Evolutionary conservation across 2,888 invertebrate genomes (phyloP).

Genomic region (Rhagonycha lutea): DNA sequence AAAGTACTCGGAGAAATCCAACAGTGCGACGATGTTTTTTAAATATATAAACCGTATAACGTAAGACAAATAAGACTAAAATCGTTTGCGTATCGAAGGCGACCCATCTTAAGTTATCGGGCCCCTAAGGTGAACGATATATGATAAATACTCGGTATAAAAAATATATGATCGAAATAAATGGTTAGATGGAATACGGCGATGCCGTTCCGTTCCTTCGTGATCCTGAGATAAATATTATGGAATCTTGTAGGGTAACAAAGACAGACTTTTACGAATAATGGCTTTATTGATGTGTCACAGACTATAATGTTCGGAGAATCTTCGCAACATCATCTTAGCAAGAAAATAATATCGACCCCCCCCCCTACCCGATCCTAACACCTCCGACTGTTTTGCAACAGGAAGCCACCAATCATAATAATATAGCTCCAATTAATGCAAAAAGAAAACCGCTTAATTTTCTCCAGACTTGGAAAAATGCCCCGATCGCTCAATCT

Average conservation of each 20-base stretch:
- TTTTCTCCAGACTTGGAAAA: not conserved
- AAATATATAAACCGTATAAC: conserved; percentile 25
- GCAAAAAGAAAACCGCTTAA: not conserved
- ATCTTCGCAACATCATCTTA: conserved; percentile 18
- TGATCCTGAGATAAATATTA: conserved; percentile 39
- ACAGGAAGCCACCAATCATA: not conserved
- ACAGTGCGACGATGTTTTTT: conserved; percentile 24
- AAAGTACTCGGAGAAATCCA: conserved; percentile 32
- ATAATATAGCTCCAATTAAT: not conserved
- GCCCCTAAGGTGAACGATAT: conserved; percentile 42
- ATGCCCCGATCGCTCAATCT: not conserved
- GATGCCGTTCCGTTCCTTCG: conserved; percentile 40
- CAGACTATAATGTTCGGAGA: conserved; percentile 35
- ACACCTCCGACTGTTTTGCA: not conserved
- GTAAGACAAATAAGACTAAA: conserved; percentile 30
- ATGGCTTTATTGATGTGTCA: conserved; percentile 46
- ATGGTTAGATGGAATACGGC: conserved; percentile 45
- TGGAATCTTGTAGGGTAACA: conserved; percentile 26
- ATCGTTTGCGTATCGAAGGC: conserved; percentile 31
- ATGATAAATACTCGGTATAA: conserved; percentile 49
- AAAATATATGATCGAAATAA: conserved; percentile 50
- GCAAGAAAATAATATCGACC: not conserved
- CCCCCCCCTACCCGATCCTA: not conserved
- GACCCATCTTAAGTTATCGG: conserved; percentile 35
- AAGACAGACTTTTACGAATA: conserved; percentile 39